Evolutionary conservation across 1,140 invertebrate species (phyloP).

Genomic region (Apis mellifera): Amel_HAv3.1 CM009931.2:11677501-11678000

Average conservation of each 20-base stretch:
- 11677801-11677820: constrained; percentile 10
- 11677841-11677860: background rate
- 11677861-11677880: constrained; percentile 40
- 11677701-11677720: background rate
- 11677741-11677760: background rate
- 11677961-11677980: background rate
- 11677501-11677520: constrained; percentile 4
- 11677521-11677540: background rate
- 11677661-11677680: background rate
- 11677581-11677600: background rate
- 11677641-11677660: constrained; percentile 1
- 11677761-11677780: background rate
- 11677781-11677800: background rate
- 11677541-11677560: constrained; percentile 16
- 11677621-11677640: constrained; percentile 19
- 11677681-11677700: background rate
- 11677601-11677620: background rate
- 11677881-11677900: constrained; percentile 37
- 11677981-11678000: background rate
- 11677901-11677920: constrained; percentile 27
- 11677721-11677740: constrained; percentile 11
- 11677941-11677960: constrained; percentile 11
- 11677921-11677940: background rate
- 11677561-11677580: background rate
- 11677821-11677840: constrained; percentile 14